Conservation (phyloP, 2,797 vertebrate genomes). For the Tarsius wallacei region DNA sequence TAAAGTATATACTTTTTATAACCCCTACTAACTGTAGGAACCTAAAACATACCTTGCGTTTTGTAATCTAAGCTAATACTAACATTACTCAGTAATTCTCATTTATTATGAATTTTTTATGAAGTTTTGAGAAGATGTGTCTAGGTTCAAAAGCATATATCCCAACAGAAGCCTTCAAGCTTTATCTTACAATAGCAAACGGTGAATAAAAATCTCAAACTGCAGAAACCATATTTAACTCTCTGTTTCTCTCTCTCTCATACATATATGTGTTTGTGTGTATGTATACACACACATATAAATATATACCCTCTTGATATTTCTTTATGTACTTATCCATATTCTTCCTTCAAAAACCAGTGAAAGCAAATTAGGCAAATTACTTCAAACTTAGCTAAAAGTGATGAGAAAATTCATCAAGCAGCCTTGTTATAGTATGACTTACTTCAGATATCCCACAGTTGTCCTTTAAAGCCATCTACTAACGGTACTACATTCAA, state of each 20-base stretch:
- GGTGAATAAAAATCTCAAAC: background rate
- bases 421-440: background rate
- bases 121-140: constrained; percentile 66
- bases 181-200: constrained; percentile 60
- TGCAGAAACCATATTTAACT: constrained; percentile 38
- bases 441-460: background rate
- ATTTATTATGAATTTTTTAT: constrained; percentile 70
- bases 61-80: constrained; percentile 67
- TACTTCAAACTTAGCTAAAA: background rate
- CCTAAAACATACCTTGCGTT: constrained; percentile 22
- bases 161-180: constrained; percentile 57
- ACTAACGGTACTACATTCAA: background rate
- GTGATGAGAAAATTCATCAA: constrained; percentile 4
- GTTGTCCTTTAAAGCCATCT: background rate
- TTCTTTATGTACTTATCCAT: background rate
- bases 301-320: background rate
- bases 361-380: constrained; percentile 53
- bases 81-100: constrained; percentile 60
- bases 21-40: constrained; percentile 31
- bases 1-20: constrained; percentile 52
- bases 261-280: no score
- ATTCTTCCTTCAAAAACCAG: background rate
- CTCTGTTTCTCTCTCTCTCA: no score
- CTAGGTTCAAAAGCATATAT: constrained; percentile 55
- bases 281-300: no score